Conservation (phyloP, 2,888 invertebrate genomes). For the Acronicta alni region DNA sequence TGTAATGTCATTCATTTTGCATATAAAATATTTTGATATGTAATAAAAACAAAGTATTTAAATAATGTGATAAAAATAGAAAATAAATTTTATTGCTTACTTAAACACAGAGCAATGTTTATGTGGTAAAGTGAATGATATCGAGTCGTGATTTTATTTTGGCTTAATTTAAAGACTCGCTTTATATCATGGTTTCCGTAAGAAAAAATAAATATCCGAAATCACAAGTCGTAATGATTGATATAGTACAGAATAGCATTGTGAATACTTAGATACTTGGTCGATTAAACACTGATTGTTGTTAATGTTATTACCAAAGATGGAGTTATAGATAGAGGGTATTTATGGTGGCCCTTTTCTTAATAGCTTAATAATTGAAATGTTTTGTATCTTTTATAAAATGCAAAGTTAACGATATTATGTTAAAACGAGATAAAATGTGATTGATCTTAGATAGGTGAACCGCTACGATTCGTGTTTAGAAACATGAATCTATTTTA, state of each 20-base stretch:
- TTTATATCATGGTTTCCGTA: slow-evolving; percentile 53
- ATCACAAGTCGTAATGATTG: slow-evolving; percentile 61
- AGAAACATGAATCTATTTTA: slow-evolving; percentile 44
- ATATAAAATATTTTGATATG: slow-evolving; percentile 44
- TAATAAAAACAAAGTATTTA: slow-evolving; percentile 44
- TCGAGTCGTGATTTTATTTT: slow-evolving; percentile 45
- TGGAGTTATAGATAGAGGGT: slow-evolving; percentile 79
- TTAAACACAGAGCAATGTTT: slow-evolving; percentile 46
- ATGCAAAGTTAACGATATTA: slow-evolving; percentile 79
- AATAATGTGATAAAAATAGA: slow-evolving; percentile 53
- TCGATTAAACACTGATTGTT: slow-evolving; percentile 79
- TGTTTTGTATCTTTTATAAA: slow-evolving; percentile 87
- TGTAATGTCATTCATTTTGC: slow-evolving; percentile 53
- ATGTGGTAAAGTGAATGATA: slow-evolving; percentile 50
- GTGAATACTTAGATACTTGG: slow-evolving; percentile 72
- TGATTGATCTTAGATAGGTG: slow-evolving; percentile 81
- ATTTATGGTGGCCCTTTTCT: slow-evolving; percentile 75
- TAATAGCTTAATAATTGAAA: slow-evolving; percentile 83
- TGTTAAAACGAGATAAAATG: slow-evolving; percentile 82
- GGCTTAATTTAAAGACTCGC: slow-evolving; percentile 47
- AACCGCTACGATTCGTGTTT: slow-evolving; percentile 54
- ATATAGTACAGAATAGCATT: slow-evolving; percentile 68
- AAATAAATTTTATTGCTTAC: slow-evolving; percentile 45
- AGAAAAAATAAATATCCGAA: slow-evolving; percentile 47
- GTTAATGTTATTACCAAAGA: slow-evolving; percentile 88